Percentiles rank a stretch among this genome's conserved stretches.
Evolutionary conservation across 2,888 invertebrate genomes (phyloP).

Genomic region (Biston betularia): DNA sequence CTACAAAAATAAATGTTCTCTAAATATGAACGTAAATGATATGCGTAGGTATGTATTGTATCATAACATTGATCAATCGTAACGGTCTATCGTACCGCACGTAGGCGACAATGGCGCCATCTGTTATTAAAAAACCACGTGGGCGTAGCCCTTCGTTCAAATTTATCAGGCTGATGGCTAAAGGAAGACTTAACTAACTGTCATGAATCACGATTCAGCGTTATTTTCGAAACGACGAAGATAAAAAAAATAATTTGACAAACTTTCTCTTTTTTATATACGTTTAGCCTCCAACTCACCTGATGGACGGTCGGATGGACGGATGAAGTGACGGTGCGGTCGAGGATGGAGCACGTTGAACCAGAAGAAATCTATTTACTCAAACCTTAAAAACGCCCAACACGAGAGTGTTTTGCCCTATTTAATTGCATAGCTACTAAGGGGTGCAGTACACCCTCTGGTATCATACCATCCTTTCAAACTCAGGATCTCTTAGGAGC

Average conservation of each 20-base stretch:
- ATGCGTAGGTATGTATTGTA: conserved; percentile 5
- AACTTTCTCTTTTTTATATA: too few relatives aligned
- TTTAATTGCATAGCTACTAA: too few relatives aligned
- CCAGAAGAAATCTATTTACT: too few relatives aligned
- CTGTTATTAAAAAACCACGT: conserved; percentile 52
- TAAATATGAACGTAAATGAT: not conserved
- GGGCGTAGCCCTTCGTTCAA: conserved; percentile 53
- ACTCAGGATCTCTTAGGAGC: too few relatives aligned
- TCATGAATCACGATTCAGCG: not conserved
- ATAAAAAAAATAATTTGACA: not conserved
- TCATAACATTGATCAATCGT: conserved; percentile 20
- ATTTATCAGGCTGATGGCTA: conserved; percentile 8
- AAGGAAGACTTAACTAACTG: not conserved
- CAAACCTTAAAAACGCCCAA: too few relatives aligned
- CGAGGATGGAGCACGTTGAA: too few relatives aligned
- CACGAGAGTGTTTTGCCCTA: too few relatives aligned
- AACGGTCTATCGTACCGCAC: conserved; percentile 40
- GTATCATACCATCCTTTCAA: too few relatives aligned
- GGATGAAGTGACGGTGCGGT: too few relatives aligned
- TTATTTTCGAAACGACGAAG: not conserved
- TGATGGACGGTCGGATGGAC: too few relatives aligned
- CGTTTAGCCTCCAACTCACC: too few relatives aligned
- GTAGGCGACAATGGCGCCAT: conserved; percentile 63
- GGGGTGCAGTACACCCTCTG: too few relatives aligned
- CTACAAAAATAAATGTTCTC: not conserved